These are phyloP conservation scores for Agrypnia vestita DNA, from an alignment of 1,140 invertebrate genomes.

Conservation along the genomic window DNA sequence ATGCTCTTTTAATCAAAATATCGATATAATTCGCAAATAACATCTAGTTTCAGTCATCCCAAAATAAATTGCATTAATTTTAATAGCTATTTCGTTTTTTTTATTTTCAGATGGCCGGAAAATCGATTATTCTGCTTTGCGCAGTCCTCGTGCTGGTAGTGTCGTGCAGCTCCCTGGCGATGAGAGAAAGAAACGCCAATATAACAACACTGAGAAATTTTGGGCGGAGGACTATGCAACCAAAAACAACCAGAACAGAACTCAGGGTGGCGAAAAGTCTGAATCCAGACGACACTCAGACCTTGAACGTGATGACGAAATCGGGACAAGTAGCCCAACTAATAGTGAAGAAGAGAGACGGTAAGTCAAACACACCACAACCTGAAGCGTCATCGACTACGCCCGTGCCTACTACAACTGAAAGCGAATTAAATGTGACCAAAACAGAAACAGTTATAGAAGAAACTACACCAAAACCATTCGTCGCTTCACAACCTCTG, in stretches of 20 bases:
- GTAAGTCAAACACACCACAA: constrained; percentile 62
- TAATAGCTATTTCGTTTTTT: too few species aligned
- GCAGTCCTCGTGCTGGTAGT: constrained; percentile 41
- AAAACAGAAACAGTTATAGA: constrained; percentile 43
- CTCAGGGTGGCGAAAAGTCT: constrained; percentile 85
- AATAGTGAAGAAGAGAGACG: constrained; percentile 82
- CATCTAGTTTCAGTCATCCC: too few species aligned
- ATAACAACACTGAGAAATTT: constrained; percentile 29
- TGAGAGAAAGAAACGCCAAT: constrained; percentile 42
- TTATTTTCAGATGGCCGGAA: constrained; percentile 58
- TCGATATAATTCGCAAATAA: too few species aligned
- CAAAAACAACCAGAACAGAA: constrained; percentile 78
- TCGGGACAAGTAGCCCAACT: constrained; percentile 83
- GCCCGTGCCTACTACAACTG: constrained; percentile 63
- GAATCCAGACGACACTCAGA: constrained; percentile 82
- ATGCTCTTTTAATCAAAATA: too few species aligned
- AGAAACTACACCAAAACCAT: constrained; percentile 49
- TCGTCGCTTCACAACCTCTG: constrained; percentile 54
- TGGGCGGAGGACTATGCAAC: constrained; percentile 61
- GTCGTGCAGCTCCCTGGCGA: constrained; percentile 16
- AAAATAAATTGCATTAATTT: too few species aligned
- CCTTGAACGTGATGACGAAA: constrained; percentile 82
- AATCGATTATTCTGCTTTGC: constrained; percentile 47
- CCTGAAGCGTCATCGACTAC: constrained; percentile 60
- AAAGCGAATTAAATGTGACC: constrained; percentile 60